phyloP scores from a whole-genome alignment of 2,113 vertebrate species.

The Heptranchias perlo region DNA sequence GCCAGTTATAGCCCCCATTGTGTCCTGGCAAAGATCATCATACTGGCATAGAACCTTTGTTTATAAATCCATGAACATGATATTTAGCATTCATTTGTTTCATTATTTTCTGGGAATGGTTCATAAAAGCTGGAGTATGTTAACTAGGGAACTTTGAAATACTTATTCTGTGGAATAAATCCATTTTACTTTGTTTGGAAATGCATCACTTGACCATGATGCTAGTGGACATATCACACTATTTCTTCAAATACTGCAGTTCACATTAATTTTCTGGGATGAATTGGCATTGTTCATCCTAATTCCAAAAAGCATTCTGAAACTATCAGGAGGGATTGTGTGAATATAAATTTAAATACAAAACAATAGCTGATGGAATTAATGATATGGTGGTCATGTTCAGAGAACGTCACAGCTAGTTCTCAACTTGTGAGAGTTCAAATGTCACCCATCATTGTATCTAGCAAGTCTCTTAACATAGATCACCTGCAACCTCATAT shows the following conservation, averaged over 20 bases:
- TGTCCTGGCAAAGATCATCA: neutral
- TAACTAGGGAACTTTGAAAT: neutral
- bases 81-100: neutral
- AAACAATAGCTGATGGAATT: slow-evolving; percentile 10
- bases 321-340: neutral
- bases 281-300: neutral
- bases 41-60: neutral
- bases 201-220: neutral
- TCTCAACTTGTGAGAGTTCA: neutral
- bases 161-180: neutral
- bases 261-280: neutral
- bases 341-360: neutral
- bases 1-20: neutral
- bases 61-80: neutral
- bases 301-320: neutral
- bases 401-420: neutral
- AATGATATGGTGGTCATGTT: neutral
- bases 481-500: neutral
- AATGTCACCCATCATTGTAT: neutral
- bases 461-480: neutral
- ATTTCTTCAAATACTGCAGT: neutral
- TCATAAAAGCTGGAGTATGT: neutral
- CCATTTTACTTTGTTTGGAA: neutral
- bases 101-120: neutral
- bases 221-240: neutral